These are phyloP conservation scores for Coregonus suidteri DNA, from an alignment of 2,797 vertebrate genomes.

Conservation along the genomic window DNA sequence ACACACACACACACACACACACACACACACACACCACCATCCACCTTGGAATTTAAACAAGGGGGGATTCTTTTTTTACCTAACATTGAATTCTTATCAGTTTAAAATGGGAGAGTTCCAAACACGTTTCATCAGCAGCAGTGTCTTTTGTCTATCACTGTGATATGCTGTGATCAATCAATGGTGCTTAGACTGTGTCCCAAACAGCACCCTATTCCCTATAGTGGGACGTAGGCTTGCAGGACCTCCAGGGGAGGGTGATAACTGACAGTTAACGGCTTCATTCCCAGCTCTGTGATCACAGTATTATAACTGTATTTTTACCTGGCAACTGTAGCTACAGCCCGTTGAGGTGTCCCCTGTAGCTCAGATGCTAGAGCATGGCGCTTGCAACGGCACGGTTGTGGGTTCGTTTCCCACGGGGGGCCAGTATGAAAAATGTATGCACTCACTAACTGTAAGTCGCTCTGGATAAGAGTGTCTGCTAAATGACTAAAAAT, in stretches of 20 bases:
- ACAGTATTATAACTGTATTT: background rate
- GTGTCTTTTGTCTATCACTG: background rate
- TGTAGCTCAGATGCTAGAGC: too few species aligned
- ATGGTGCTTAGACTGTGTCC: background rate
- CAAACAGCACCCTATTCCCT: too few species aligned
- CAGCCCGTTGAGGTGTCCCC: background rate
- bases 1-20: background rate
- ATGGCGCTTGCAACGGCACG: too few species aligned
- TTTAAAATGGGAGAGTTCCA: background rate
- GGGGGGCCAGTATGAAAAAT: too few species aligned
- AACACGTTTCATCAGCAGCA: background rate
- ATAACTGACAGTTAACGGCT: constrained; percentile 4
- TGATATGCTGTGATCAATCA: background rate
- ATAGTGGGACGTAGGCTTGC: too few species aligned
- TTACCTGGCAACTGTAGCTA: background rate
- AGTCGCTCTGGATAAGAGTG: too few species aligned
- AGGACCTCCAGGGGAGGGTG: background rate
- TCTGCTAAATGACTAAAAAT: too few species aligned
- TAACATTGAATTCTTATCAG: background rate
- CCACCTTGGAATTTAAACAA: background rate
- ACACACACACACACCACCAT: too few species aligned
- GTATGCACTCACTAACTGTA: too few species aligned
- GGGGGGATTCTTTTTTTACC: background rate
- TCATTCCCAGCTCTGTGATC: background rate
- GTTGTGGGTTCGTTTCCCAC: too few species aligned